phyloP scores from a whole-genome alignment of 2,113 vertebrate genomes.

The Smithornis capensis region DNA sequence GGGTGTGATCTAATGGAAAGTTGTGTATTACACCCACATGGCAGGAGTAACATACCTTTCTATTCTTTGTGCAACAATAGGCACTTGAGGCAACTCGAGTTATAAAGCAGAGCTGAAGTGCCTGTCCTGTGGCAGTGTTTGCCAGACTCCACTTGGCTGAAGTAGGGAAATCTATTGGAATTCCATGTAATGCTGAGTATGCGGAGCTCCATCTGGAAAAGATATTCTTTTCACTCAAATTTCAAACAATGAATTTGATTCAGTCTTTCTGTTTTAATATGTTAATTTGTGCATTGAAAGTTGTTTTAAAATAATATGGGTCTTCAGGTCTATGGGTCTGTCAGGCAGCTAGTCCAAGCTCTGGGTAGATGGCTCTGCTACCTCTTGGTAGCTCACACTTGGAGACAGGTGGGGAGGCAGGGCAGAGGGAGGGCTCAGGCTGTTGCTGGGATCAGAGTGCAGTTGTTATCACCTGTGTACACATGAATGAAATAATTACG shows the following conservation, averaged over 20 bases:
- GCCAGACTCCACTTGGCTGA: background rate
- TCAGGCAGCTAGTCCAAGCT: background rate
- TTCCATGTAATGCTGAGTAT: background rate
- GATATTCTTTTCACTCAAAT: background rate
- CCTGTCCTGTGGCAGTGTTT: background rate
- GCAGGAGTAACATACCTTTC: background rate
- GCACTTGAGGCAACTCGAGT: background rate
- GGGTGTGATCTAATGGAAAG: background rate
- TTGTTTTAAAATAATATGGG: background rate
- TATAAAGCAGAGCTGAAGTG: background rate
- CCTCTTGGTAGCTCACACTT: background rate
- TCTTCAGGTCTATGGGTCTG: background rate
- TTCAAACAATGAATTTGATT: background rate
- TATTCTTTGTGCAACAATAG: background rate
- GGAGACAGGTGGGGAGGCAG: background rate
- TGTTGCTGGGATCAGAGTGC: background rate
- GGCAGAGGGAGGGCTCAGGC: background rate
- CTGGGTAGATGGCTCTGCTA: background rate
- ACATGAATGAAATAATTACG: background rate
- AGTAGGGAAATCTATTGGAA: background rate
- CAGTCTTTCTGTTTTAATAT: background rate
- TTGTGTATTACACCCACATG: background rate
- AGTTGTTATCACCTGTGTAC: background rate
- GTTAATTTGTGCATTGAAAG: background rate
- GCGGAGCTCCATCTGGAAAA: background rate